Evolutionary conservation across 2,797 vertebrate genomes (phyloP), one percentile per base, ranked within the genome.

Genomic region (Pelochelys cantorii): DNA sequence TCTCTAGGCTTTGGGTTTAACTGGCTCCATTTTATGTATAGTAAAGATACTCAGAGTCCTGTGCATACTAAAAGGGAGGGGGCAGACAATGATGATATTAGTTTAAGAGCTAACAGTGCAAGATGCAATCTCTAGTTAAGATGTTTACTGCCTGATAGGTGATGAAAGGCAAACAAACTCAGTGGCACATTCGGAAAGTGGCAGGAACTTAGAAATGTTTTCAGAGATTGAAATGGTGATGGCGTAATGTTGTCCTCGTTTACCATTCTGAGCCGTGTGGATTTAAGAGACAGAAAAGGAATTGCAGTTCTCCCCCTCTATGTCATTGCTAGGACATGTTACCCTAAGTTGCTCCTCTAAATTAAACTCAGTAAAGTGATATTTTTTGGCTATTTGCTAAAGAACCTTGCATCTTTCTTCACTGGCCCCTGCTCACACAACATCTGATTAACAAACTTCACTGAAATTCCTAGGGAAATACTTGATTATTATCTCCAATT

Each of bases 401-500:
- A 48, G 78, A 87, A 88, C 88, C 81, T 18, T 78, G 52, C 62
- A 23, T 10, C 54, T 85, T 95, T 94, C 74, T 14, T 92, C 82
- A 90, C 90, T 85, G 84, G 55, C 78, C 93, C 2, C 78, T 95
- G 85, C 55, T 86, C 75, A 83, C 83, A 88, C 79, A 92, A 81
- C 25, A 65, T 84, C 85, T 95, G 89, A 93, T 93, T 95, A 85
- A 57, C 1, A 1, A 54, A 53, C 37, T 55, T 96, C 29, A 0
- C 57, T 81, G 37, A 71, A 93, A 5, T 94, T 77, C 94, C 79
- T 52, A n/a, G 87, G 84, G 84, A 89, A 83, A 92, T 1, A 1
- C 74, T 89, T 96, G 86, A 95, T 97, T 94, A 37, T 84, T 25
- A 13, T 85, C 93, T 93, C 92, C 86, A 89, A 81, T 57, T 90